Base-by-base conservation (phyloP, 2,888 invertebrate genomes). In the Cinara cedri region DNA sequence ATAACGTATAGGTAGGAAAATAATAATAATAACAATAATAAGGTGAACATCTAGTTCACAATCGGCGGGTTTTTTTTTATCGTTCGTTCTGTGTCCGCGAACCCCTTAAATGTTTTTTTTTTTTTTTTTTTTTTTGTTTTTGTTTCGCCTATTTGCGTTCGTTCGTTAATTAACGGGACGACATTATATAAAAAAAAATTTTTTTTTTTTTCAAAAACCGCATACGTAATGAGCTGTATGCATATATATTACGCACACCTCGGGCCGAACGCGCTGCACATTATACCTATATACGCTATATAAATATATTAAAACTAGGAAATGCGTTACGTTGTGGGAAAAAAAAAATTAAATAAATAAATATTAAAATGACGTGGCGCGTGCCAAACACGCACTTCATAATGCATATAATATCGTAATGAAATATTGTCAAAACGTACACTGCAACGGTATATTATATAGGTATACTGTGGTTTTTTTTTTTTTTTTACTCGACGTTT, bases 301-400 rank as follows among this genome's bases (percentile, higher is more conserved):
- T 57, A 46, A 16, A 44, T 44, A 26, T 71, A 19, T 6, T 51
- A 51, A 34, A 34, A 19, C 10, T 55, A 66, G 68, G 57, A 68
- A 68, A 21, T 21, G 49, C 26, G 68, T 76, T 49, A 49, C 60
- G 49, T 21, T 21, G 60, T 24, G 21, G 14, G 54, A 42, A 55
- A 63, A 63, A 76, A 76, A 72, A 26, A 72, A 72, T 34, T 34
- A 34, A 4, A 34, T 34, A 34, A 4, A 34, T 34, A 34, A 4
- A 34, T 34, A 44, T 21, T 26, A 19, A 66, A 57, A 66, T 55
- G 76, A 66, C 76, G 66, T 55, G 76, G 66, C 76, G 76, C 76
- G 76, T 76, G 76, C 76, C 57, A 55, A 76, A 76, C 76, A 66
- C 76, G 66, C 66, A 66, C 57, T 42, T 19, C 14, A 16, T 51